Conservation (phyloP, 2,888 invertebrate genomes). For the Chirona hameri region DNA sequence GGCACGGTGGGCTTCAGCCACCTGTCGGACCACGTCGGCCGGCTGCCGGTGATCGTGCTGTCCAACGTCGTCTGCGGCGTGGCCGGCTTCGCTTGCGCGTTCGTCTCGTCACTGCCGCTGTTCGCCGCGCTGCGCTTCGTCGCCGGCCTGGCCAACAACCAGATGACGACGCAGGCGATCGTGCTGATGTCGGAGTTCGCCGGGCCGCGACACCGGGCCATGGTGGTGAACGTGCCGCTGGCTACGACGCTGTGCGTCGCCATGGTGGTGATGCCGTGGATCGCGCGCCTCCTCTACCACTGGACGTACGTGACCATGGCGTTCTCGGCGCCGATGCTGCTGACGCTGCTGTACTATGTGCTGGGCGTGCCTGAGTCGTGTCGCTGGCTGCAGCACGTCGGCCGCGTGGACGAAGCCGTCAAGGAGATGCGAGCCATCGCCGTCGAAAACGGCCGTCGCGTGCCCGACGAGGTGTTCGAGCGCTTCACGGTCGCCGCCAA, state of each 20-base stretch:
- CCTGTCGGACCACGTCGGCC: slow-evolving; percentile 78
- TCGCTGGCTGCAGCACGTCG: slow-evolving; percentile 83
- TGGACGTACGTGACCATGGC: slow-evolving; percentile 72
- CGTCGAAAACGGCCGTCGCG: slow-evolving; percentile 68
- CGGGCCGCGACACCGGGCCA: slow-evolving; percentile 41
- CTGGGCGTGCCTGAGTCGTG: slow-evolving; percentile 48
- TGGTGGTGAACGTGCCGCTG: slow-evolving; percentile 52
- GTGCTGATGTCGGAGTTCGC: slow-evolving; percentile 61
- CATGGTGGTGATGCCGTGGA: slow-evolving; percentile 68
- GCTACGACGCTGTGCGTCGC: slow-evolving; percentile 85
- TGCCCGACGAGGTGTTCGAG: slow-evolving; percentile 67
- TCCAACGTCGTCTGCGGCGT: slow-evolving; percentile 70
- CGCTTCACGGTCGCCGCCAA: slow-evolving; percentile 61
- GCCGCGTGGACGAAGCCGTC: slow-evolving; percentile 72
- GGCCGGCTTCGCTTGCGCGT: slow-evolving; percentile 68
- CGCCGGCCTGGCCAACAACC: slow-evolving; percentile 79
- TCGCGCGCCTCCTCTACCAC: slow-evolving; percentile 73
- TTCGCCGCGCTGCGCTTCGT: slow-evolving; percentile 78
- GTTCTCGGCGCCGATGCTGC: slow-evolving; percentile 71
- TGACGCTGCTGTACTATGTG: slow-evolving; percentile 22
- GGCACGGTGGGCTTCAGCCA: slow-evolving; percentile 82
- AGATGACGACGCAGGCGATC: slow-evolving; percentile 73
- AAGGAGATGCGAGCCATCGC: slow-evolving; percentile 74
- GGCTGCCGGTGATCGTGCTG: slow-evolving; percentile 75
- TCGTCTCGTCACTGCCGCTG: slow-evolving; percentile 65